Evolutionary conservation across 2,888 invertebrate genomes (phyloP).

Genomic region (Schizaphis graminum): DNA sequence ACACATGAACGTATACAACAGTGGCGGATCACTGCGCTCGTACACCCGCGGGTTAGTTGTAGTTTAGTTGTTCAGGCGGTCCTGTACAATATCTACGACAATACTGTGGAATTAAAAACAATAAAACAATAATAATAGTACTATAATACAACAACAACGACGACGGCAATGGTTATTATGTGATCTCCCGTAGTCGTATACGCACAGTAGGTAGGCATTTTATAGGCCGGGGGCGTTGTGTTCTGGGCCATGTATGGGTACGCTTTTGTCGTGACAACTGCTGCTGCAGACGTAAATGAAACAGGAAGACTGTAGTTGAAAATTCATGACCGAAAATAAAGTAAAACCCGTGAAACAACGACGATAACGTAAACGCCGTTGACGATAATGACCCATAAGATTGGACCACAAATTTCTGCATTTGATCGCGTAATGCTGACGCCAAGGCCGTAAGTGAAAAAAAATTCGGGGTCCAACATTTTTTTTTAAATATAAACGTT

Average conservation of each 20-base stretch:
- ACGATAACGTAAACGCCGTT: background rate
- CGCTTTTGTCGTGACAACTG: background rate
- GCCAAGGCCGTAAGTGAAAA: too few relatives aligned
- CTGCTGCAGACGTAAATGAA: background rate
- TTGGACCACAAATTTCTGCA: background rate
- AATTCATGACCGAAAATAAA: background rate
- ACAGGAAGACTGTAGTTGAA: background rate
- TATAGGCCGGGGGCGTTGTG: background rate
- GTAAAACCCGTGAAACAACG: background rate
- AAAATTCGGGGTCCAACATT: too few relatives aligned
- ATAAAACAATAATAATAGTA: background rate
- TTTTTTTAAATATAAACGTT: too few relatives aligned
- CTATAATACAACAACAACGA: background rate
- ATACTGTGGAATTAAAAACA: background rate
- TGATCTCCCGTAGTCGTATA: background rate
- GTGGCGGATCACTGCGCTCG: background rate
- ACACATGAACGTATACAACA: background rate
- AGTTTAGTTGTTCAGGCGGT: background rate
- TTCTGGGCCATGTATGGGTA: background rate
- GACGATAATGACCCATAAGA: background rate
- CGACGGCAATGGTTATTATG: background rate
- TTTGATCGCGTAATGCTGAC: background rate
- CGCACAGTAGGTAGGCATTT: background rate
- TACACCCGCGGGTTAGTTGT: background rate
- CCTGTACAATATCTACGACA: background rate